These are phyloP conservation scores for Chrysopilus asiliformis DNA, from an alignment of 2,888 invertebrate genomes.

Conservation along the genomic window DNA sequence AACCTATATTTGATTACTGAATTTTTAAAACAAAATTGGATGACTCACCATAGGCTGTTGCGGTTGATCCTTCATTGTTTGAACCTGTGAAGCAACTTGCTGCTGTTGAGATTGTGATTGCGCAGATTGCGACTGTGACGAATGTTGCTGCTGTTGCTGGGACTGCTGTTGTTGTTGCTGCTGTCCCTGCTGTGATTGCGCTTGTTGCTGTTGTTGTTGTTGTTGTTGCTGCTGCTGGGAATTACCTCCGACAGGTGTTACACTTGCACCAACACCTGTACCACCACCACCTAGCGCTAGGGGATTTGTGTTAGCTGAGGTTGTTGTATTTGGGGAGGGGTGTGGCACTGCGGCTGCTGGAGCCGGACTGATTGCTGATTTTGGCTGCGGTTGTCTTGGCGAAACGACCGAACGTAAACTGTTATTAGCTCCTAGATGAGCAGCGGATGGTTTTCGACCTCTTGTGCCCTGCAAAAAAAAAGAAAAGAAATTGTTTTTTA, in stretches of 20 bases:
- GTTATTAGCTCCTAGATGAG: slow-evolving; percentile 11
- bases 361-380: slow-evolving; percentile 18
- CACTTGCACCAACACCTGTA: slow-evolving; percentile 5
- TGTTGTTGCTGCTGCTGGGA: slow-evolving; percentile 10
- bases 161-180: slow-evolving; percentile 21
- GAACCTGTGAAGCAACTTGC: slow-evolving; percentile 34
- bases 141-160: slow-evolving; percentile 19
- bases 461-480: slow-evolving; percentile 16
- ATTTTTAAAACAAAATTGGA: not conserved
- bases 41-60: slow-evolving; percentile 36
- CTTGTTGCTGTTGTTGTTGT: slow-evolving; percentile 8
- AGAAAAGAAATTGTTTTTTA: slow-evolving; percentile 11
- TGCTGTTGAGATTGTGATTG: slow-evolving; percentile 16
- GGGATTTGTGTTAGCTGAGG: slow-evolving; percentile 14
- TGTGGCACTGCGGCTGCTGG: slow-evolving; percentile 19
- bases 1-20: too few relatives aligned
- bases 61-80: slow-evolving; percentile 38
- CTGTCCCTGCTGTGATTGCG: slow-evolving; percentile 19
- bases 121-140: slow-evolving; percentile 11
- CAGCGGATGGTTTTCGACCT: slow-evolving; percentile 17
- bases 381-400: slow-evolving; percentile 15
- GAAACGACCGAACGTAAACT: slow-evolving; percentile 17
- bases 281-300: slow-evolving; percentile 10
- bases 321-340: slow-evolving; percentile 18
- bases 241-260: slow-evolving; percentile 2